These are phyloP conservation scores for Acanthosepion esculentum DNA, from an alignment of 2,888 invertebrate genomes.

Conservation along the genomic window DNA sequence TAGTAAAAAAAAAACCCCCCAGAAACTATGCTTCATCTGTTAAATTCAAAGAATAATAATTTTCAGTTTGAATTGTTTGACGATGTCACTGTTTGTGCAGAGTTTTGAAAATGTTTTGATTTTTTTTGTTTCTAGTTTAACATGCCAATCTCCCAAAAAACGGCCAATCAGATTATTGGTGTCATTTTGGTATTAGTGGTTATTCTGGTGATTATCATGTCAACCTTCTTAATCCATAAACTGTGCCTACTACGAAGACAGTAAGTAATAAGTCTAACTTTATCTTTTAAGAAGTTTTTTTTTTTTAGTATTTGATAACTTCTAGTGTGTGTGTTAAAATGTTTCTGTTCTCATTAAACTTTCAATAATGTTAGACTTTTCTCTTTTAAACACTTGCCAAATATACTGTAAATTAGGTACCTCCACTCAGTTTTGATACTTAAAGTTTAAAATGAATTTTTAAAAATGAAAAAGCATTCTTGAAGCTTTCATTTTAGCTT, in stretches of 20 bases:
- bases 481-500: too few species aligned
- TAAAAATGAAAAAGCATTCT: too few species aligned
- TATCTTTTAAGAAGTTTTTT: background rate
- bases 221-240: conserved; percentile 62
- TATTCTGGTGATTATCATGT: conserved; percentile 58
- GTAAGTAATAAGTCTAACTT: conserved; percentile 59
- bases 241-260: conserved; percentile 64
- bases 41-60: background rate
- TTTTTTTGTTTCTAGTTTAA: background rate
- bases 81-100: background rate
- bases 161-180: conserved; percentile 52
- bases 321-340: background rate
- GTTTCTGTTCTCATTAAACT: too few species aligned
- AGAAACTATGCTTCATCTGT: background rate
- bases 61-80: background rate
- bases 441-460: too few species aligned
- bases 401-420: too few species aligned
- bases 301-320: background rate
- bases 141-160: conserved; percentile 46
- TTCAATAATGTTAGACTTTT: too few species aligned
- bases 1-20: too few species aligned
- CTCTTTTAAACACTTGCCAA: too few species aligned
- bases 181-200: conserved; percentile 56
- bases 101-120: background rate
- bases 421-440: too few species aligned